Conservation (phyloP, 2,797 vertebrate species). For the Zenarchopterus dispar region DNA sequence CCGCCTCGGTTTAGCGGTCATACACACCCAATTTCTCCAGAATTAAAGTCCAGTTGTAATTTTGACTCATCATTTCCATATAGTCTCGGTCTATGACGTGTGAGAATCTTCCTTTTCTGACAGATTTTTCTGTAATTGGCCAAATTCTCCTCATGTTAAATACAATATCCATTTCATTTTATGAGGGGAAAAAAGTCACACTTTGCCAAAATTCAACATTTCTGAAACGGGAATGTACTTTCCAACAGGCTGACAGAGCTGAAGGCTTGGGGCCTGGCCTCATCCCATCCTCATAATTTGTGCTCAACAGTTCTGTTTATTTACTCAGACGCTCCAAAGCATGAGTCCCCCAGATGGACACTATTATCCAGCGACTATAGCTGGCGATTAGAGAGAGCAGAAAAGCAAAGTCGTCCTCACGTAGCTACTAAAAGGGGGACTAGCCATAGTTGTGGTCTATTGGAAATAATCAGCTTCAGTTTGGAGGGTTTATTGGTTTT, state of each 20-base stretch:
- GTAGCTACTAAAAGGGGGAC: constrained; percentile 49
- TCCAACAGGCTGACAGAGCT: constrained; percentile 27
- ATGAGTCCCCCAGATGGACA: constrained; percentile 61
- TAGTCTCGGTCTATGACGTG: background rate
- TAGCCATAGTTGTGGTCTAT: constrained; percentile 42
- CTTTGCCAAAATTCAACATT: constrained; percentile 19
- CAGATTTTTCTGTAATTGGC: constrained; percentile 9
- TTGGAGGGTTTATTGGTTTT: constrained; percentile 45
- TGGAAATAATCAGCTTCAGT: constrained; percentile 28
- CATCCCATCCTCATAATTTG: constrained; percentile 39
- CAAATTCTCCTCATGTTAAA: constrained; percentile 7
- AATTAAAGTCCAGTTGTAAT: background rate
- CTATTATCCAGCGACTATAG: constrained; percentile 43
- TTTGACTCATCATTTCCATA: constrained; percentile 4
- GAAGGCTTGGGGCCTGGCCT: constrained; percentile 31
- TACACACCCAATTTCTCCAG: background rate
- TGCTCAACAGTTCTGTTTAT: constrained; percentile 37
- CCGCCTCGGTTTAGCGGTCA: constrained; percentile 3
- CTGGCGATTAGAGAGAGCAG: constrained; percentile 49
- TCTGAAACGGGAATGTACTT: constrained; percentile 13
- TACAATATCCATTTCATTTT: constrained; percentile 20
- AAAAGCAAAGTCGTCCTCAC: constrained; percentile 51
- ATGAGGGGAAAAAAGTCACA: constrained; percentile 24
- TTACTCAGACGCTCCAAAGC: constrained; percentile 20
- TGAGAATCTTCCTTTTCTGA: background rate